These are phyloP conservation scores for Heteropelma amictum DNA, from an alignment of 2,888 invertebrate species.

Conservation along the genomic window DNA sequence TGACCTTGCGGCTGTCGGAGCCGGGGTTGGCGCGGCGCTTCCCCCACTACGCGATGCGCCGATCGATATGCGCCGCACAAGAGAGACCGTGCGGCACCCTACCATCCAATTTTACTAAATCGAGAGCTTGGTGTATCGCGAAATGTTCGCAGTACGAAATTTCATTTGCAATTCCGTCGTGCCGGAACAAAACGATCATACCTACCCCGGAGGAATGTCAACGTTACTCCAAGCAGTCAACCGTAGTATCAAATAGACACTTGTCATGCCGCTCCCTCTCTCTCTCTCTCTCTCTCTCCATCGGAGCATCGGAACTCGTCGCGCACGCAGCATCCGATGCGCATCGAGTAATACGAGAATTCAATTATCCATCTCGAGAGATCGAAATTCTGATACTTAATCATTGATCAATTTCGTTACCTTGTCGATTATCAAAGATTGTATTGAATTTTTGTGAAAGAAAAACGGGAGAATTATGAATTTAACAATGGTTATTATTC, in stretches of 20 bases:
- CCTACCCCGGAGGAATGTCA: slow-evolving; percentile 26
- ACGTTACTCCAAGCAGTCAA: not conserved
- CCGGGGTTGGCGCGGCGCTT: not conserved
- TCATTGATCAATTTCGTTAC: not conserved
- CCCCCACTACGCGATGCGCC: not conserved
- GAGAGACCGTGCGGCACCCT: not conserved
- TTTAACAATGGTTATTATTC: too few relatives aligned
- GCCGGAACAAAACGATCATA: slow-evolving; percentile 24
- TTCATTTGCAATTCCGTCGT: slow-evolving; percentile 42
- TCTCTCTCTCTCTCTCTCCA: not conserved
- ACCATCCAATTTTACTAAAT: not conserved
- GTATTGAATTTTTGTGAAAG: too few relatives aligned
- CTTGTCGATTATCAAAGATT: too few relatives aligned
- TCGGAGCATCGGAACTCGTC: not conserved
- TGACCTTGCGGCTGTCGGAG: not conserved
- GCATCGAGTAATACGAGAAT: not conserved
- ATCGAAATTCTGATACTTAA: not conserved
- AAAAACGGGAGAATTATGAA: too few relatives aligned
- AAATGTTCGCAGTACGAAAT: slow-evolving; percentile 36
- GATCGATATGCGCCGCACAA: not conserved
- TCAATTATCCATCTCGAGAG: not conserved
- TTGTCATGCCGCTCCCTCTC: not conserved
- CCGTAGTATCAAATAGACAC: not conserved
- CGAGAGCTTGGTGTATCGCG: not conserved
- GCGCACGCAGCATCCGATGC: not conserved